A percentile compares a stretch with the other conserved stretches of the same genome.
Evolutionary conservation across 2,113 vertebrate genomes (phyloP).

Genomic region (Scomber colias): DNA sequence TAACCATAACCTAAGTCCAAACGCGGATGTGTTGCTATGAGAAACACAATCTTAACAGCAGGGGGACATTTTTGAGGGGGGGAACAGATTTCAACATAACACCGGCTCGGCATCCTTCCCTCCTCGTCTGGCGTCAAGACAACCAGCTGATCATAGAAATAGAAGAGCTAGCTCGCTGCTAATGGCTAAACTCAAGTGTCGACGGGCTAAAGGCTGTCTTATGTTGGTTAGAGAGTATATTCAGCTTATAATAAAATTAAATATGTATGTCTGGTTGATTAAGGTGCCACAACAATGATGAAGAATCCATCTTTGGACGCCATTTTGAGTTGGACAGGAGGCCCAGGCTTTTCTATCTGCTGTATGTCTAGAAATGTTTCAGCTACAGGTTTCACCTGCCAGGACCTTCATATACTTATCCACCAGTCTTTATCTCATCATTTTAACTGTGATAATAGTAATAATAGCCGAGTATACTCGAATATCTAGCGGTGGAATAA

Average conservation of each 20-base stretch:
- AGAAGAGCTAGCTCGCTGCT: conserved; percentile 58
- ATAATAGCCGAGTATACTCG: no score
- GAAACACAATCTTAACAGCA: no score
- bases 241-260: accelerated
- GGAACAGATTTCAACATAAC: no score
- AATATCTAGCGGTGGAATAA: no score
- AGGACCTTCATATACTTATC: neutral
- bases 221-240: accelerated
- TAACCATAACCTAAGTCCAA: no score
- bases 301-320: conserved; percentile 24
- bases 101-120: neutral
- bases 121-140: neutral
- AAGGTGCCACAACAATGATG: neutral
- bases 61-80: no score
- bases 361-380: conserved; percentile 59
- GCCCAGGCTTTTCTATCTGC: conserved; percentile 51
- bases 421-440: no score
- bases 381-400: conserved; percentile 21
- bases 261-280: neutral
- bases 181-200: neutral
- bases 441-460: no score
- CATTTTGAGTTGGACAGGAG: conserved; percentile 29
- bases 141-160: conserved; percentile 72
- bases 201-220: accelerated
- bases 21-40: no score